Evolutionary conservation across 2,888 invertebrate genomes (phyloP), one percentile per base, ranked within the genome.

Genomic region (Dexiosoma caninum): DNA sequence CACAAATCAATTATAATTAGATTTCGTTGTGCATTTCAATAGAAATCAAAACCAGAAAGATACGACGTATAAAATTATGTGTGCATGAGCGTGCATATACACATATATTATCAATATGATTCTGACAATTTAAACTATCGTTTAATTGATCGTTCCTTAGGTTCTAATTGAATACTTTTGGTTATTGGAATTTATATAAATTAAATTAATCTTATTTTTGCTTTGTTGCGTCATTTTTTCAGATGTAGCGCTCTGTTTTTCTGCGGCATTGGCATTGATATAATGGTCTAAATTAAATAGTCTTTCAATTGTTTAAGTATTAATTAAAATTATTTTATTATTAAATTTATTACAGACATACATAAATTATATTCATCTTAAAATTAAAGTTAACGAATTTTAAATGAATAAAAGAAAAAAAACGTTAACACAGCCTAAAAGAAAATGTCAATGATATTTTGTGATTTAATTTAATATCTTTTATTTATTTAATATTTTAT

Each of bases 1-100:
- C 40, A 53, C 40, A 19, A 64, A 78, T 78, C 59, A 64, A 78
- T 71, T 78, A 49, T 71, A 78, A 71, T 78, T 78, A 59, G 64
- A 66, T 71, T 78, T 57, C 21, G 42, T 55, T 46, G 14, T 53
- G n/a, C 9, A 10, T 51, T 23, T 32, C n/a, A n/a, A n/a, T n/a
- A 27, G 5, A 55, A 27, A 27, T 27, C 27, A 30, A 10, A 27
- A 14, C 32, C 5, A 46, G n/a, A n/a, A n/a, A n/a, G n/a, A n/a
- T n/a, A n/a, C n/a, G n/a, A n/a, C n/a, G n/a, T n/a, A n/a, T n/a
- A n/a, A n/a, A n/a, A n/a, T n/a, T n/a, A n/a, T n/a, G n/a, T n/a
- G n/a, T n/a, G n/a, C n/a, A n/a, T n/a, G n/a, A n/a, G n/a, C n/a
- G n/a, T n/a, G n/a, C n/a, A n/a, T n/a, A n/a, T n/a, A n/a, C n/a